phyloP scores from a whole-genome alignment of 1,140 invertebrate genomes.

The Theocolax elegans region DNA sequence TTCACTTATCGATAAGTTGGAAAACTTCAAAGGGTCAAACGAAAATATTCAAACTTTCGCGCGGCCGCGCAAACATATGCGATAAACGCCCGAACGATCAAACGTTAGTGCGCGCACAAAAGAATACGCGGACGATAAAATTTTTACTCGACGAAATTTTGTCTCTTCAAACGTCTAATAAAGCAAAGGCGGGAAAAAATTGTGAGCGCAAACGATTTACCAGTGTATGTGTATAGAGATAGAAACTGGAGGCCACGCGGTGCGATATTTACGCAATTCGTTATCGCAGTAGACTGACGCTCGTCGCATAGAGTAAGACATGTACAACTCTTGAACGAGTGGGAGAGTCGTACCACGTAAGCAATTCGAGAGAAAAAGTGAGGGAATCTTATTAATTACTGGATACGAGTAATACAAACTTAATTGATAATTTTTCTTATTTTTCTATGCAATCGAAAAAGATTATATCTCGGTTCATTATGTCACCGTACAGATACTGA shows the following conservation, averaged over 20 bases:
- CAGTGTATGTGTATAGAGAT: no score
- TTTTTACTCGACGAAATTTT: neutral
- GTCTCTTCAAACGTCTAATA: neutral
- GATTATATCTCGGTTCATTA: no score
- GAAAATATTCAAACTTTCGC: neutral
- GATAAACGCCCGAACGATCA: neutral
- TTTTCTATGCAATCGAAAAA: no score
- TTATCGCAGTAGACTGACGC: constrained; percentile 19
- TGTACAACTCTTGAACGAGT: no score
- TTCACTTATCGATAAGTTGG: no score
- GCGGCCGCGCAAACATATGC: constrained; percentile 4
- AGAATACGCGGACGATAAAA: constrained; percentile 18
- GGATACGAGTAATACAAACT: no score
- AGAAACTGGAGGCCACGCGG: constrained; percentile 1
- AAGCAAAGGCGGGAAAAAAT: constrained; percentile 1
- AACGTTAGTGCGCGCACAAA: constrained; percentile 14
- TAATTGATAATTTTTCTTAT: no score
- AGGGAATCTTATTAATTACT: no score
- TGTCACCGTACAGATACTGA: no score
- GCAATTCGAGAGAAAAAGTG: no score
- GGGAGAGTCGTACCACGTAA: no score
- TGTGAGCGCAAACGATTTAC: neutral
- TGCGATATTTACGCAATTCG: constrained; percentile 22
- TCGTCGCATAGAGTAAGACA: no score
- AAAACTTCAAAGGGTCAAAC: neutral